phyloP scores from a whole-genome alignment of 2,113 vertebrate species.

The Parus major region DNA sequence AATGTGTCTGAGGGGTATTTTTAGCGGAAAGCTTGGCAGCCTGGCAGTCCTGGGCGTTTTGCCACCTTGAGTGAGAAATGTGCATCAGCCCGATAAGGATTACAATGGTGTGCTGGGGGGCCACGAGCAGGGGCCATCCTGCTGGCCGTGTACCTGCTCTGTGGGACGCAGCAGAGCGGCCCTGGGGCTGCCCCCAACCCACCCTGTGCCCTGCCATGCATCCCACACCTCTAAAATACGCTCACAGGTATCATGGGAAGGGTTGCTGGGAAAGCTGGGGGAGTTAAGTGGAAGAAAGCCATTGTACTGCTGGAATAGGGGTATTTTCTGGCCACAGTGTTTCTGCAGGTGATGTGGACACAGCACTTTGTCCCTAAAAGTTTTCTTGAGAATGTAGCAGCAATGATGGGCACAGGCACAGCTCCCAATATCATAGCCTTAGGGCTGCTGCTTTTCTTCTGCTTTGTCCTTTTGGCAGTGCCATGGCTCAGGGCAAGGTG shows the following conservation, averaged over 20 bases:
- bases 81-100: constrained; percentile 23
- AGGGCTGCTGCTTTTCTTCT: neutral
- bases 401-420: neutral
- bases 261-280: neutral
- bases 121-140: fast-evolving
- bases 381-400: neutral
- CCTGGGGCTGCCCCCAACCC: fast-evolving
- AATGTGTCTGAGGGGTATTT: constrained; percentile 20
- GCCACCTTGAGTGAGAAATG: constrained; percentile 46
- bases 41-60: constrained; percentile 45
- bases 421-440: neutral
- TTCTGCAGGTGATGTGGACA: neutral
- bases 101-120: constrained; percentile 17
- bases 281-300: neutral
- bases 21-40: constrained; percentile 32
- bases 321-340: fast-evolving
- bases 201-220: fast-evolving
- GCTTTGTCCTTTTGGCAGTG: fast-evolving
- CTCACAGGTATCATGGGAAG: neutral
- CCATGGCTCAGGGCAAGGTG: fast-evolving
- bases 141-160: neutral
- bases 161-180: fast-evolving
- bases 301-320: fast-evolving
- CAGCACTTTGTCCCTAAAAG: neutral
- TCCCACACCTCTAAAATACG: fast-evolving